Conservation (phyloP, 1,140 invertebrate genomes). For the Orius laevigatus region DNA sequence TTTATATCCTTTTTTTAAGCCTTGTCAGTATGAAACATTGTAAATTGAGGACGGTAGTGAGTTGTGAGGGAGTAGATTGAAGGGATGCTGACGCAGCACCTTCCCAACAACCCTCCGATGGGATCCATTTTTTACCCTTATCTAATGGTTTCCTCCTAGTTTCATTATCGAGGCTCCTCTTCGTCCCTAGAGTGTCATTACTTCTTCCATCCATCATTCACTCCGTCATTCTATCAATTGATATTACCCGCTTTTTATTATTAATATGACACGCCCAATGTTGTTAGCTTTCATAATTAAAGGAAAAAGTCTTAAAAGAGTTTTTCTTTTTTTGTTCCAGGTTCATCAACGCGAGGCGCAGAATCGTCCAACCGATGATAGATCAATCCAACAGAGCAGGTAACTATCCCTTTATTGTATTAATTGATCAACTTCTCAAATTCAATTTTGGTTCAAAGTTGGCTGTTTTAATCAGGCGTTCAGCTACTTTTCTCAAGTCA, state of each 20-base stretch:
- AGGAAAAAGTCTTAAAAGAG: background rate
- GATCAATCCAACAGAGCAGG: slow-evolving; percentile 97
- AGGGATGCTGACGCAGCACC: slow-evolving; percentile 11
- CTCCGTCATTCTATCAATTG: slow-evolving; percentile 4
- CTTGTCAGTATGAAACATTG: slow-evolving; percentile 1
- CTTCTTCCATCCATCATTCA: slow-evolving; percentile 8
- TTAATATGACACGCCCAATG: background rate
- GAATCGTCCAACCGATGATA: slow-evolving; percentile 95
- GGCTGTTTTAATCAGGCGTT: no score
- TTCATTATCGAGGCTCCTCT: slow-evolving; percentile 10
- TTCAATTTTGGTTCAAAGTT: no score
- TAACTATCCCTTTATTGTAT: slow-evolving; percentile 34
- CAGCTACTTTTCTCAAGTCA: no score
- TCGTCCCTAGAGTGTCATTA: slow-evolving; percentile 9
- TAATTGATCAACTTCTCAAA: no score
- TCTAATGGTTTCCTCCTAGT: slow-evolving; percentile 14
- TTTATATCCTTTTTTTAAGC: background rate
- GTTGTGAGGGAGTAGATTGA: background rate
- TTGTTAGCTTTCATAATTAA: no score
- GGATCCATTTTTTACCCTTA: slow-evolving; percentile 16
- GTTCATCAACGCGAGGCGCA: slow-evolving; percentile 96
- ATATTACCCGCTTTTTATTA: slow-evolving; percentile 8
- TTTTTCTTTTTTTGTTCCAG: slow-evolving; percentile 41
- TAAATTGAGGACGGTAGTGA: slow-evolving; percentile 7
- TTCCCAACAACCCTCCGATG: slow-evolving; percentile 1